A percentile compares a stretch with the other conserved stretches of the same genome.
phyloP scores from a whole-genome alignment of 2,888 invertebrate genomes.

The Lymantria dispar region DNA sequence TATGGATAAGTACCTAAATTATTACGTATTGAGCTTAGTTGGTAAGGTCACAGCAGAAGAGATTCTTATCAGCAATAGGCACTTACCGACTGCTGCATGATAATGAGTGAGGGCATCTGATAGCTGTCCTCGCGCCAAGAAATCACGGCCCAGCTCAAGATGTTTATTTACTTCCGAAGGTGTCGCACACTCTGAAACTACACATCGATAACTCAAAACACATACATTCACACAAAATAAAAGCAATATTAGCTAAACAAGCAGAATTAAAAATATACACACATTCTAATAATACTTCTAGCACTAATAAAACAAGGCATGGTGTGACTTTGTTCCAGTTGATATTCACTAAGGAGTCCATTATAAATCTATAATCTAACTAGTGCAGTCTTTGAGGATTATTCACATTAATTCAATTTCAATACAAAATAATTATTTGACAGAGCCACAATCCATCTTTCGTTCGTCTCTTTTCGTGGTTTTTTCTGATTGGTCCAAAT shows the following conservation, averaged over 20 bases:
- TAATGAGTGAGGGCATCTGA: conserved; percentile 98
- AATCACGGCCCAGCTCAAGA: conserved; percentile 95
- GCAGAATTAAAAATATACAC: conserved; percentile 39
- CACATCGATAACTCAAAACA: conserved; percentile 41
- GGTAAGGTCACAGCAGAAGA: background rate
- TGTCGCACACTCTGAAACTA: conserved; percentile 87
- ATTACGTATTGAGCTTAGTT: background rate
- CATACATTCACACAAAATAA: conserved; percentile 37
- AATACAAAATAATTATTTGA: conserved; percentile 71
- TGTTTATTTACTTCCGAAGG: conserved; percentile 94
- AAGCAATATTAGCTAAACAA: conserved; percentile 31
- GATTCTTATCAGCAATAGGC: background rate
- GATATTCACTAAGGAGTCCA: conserved; percentile 79
- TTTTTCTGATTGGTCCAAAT: conserved; percentile 82
- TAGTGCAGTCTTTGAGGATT: conserved; percentile 49
- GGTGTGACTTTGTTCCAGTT: conserved; percentile 85
- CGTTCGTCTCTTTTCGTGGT: conserved; percentile 80
- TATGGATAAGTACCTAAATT: too few species aligned
- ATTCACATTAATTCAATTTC: conserved; percentile 52
- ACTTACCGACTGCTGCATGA: conserved; percentile 97
- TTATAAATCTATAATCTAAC: conserved; percentile 61
- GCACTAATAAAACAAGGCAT: conserved; percentile 85
- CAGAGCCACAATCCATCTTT: conserved; percentile 73
- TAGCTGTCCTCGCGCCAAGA: conserved; percentile 95
- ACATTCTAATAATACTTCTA: conserved; percentile 88